Evolutionary conservation across 2,113 vertebrate species (phyloP).

Genomic region (Caretta caretta): DNA sequence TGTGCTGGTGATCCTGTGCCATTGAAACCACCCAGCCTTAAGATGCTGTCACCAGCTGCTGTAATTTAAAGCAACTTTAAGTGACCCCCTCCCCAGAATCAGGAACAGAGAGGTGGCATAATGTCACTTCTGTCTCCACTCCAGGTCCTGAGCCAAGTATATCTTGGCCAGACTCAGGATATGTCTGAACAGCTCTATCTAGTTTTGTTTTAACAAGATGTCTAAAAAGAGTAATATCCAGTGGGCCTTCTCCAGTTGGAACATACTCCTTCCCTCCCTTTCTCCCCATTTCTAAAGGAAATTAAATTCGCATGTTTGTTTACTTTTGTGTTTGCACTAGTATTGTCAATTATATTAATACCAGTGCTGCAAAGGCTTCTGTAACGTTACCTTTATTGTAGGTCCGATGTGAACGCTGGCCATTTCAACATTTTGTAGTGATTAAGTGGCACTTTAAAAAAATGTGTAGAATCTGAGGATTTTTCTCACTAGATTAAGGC

Average conservation of each 20-base stretch:
- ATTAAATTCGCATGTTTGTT: neutral
- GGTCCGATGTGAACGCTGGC: neutral
- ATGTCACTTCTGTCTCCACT: neutral
- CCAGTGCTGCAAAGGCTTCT: no score
- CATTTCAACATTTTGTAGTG: neutral
- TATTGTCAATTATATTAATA: neutral
- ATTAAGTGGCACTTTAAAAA: neutral
- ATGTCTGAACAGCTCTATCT: neutral
- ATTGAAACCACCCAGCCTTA: neutral
- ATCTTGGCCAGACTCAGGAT: neutral
- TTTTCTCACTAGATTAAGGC: neutral
- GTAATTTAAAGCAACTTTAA: neutral
- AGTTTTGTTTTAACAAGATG: neutral
- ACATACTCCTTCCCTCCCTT: rapidly evolving
- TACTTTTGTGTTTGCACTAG: neutral
- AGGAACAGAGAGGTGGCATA: neutral
- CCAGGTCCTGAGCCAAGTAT: neutral
- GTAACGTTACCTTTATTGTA: neutral
- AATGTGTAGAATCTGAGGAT: neutral
- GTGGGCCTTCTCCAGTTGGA: neutral
- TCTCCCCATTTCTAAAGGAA: neutral
- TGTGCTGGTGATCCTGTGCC: neutral
- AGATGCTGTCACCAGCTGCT: neutral
- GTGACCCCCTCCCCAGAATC: neutral
- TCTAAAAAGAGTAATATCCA: neutral